Percentiles rank a stretch among this genome's conserved stretches.
Evolutionary conservation across 2,113 vertebrate genomes (phyloP).

Genomic region (Egretta garzetta): DNA sequence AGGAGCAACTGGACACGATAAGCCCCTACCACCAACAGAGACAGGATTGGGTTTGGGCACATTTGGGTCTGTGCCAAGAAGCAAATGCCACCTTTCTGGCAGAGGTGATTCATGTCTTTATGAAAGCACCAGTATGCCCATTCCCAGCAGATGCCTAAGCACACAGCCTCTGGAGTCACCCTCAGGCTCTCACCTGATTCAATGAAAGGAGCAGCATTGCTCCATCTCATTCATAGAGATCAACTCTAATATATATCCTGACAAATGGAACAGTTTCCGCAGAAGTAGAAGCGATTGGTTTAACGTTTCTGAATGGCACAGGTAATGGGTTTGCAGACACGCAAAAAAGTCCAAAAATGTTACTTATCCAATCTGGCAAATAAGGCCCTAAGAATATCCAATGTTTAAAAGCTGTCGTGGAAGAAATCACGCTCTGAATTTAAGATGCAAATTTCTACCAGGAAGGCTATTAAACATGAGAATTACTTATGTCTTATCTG

Average conservation of each 20-base stretch:
- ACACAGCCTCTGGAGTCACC: background rate
- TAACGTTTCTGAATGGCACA: background rate
- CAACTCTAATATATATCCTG: background rate
- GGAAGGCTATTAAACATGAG: background rate
- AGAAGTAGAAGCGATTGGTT: background rate
- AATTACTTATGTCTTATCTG: background rate
- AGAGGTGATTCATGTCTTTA: background rate
- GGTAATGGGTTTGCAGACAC: background rate
- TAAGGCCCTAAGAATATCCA: background rate
- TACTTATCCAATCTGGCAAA: background rate
- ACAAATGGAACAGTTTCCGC: background rate
- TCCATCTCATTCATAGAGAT: background rate
- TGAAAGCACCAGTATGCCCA: background rate
- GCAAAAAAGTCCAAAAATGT: background rate
- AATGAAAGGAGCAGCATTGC: background rate
- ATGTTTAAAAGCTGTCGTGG: background rate
- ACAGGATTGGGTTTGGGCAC: background rate
- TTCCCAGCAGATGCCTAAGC: background rate
- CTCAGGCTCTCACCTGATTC: accelerated
- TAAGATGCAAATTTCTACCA: background rate
- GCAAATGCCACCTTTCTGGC: background rate
- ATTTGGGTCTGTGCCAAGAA: background rate
- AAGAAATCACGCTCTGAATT: background rate
- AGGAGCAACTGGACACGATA: background rate
- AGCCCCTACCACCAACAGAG: background rate